Evolutionary conservation across 2,888 invertebrate species (phyloP).

Genomic region (Diaperis boleti): DNA sequence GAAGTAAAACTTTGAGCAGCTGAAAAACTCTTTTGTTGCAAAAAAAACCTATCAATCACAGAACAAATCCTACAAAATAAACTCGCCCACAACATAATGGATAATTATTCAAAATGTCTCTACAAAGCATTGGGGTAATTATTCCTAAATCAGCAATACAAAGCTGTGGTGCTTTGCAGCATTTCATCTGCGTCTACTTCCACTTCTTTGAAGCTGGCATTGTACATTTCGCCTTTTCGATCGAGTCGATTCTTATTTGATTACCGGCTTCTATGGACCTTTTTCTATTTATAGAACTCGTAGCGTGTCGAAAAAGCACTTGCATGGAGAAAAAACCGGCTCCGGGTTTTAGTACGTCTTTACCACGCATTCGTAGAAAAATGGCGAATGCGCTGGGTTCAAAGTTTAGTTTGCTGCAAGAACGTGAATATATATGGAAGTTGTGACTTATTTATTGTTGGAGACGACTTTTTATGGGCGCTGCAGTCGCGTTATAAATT

Average conservation of each 20-base stretch:
- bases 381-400: conserved; percentile 25
- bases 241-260: conserved; percentile 31
- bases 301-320: conserved; percentile 4
- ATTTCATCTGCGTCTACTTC: conserved; percentile 15
- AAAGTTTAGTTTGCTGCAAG: neutral
- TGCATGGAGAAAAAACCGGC: conserved; percentile 5
- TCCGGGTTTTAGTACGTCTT: neutral
- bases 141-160: neutral
- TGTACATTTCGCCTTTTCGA: conserved; percentile 34
- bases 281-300: conserved; percentile 24
- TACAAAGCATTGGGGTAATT: no score
- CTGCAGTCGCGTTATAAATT: no score
- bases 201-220: conserved; percentile 28
- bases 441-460: neutral
- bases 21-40: no score
- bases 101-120: no score
- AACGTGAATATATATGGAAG: no score
- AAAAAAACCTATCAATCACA: neutral
- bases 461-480: neutral
- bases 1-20: no score
- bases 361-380: neutral
- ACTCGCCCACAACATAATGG: no score
- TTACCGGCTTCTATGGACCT: conserved; percentile 19
- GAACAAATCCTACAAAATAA: neutral
- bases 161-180: neutral